A percentile compares a stretch with the other conserved stretches of the same genome.
phyloP scores from a whole-genome alignment of 2,797 vertebrate species.

The Gadopsis bispinosus region DNA sequence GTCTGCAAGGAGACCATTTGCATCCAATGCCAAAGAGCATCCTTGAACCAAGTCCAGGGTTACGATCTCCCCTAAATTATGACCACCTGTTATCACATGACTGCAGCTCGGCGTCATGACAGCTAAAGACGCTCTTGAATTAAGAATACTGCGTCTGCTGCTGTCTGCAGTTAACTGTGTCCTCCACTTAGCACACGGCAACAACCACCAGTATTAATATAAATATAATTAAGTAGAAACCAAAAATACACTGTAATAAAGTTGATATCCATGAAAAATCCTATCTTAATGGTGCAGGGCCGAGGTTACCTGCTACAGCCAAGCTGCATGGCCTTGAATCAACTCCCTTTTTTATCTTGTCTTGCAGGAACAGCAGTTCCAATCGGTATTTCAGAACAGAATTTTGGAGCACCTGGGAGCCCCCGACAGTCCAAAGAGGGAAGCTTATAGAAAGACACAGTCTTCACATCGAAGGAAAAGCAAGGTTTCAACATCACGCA shows the following conservation, averaged over 20 bases:
- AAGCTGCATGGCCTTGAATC: constrained; percentile 14
- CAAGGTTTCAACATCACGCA: constrained; percentile 26
- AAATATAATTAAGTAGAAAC: not conserved
- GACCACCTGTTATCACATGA: not conserved
- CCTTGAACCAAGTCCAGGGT: not conserved
- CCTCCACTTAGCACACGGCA: not conserved
- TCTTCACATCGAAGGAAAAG: constrained; percentile 26
- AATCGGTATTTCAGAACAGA: constrained; percentile 63
- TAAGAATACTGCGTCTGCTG: not conserved
- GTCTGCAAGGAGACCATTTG: not conserved
- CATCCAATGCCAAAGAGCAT: not conserved
- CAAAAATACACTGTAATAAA: constrained; percentile 5
- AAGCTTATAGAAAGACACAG: constrained; percentile 48
- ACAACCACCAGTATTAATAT: not conserved
- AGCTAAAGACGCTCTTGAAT: not conserved
- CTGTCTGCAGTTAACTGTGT: not conserved
- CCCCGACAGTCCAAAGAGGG: constrained; percentile 53
- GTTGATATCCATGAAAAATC: not conserved
- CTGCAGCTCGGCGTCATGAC: not conserved
- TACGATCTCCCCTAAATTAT: not conserved
- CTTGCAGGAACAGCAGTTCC: constrained; percentile 65
- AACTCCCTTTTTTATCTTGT: constrained; percentile 16
- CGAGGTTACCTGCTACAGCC: constrained; percentile 22
- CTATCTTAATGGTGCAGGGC: not conserved
- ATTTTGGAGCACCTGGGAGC: constrained; percentile 54